Evolutionary conservation across 2,797 vertebrate species (phyloP).

Genomic region (Poecilia gillii): DNA sequence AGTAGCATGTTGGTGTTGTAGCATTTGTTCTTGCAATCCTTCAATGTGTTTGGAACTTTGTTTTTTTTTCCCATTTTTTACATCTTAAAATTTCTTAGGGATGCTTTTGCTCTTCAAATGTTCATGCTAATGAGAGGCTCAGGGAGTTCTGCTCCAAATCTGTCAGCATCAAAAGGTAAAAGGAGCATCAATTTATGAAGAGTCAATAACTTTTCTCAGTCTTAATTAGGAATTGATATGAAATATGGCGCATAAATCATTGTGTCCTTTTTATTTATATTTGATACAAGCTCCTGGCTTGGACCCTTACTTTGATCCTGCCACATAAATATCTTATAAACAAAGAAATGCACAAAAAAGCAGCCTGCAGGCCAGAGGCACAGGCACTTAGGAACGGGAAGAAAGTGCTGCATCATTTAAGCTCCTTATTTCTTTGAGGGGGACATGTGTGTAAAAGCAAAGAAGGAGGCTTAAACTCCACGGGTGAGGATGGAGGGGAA

Average conservation of each 20-base stretch:
- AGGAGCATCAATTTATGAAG: neutral
- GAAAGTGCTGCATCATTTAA: slow-evolving; percentile 63
- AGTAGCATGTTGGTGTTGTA: neutral
- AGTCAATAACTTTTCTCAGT: neutral
- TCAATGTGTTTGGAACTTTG: neutral
- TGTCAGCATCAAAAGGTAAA: neutral
- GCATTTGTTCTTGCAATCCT: neutral
- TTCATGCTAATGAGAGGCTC: neutral
- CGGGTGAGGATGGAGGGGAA: slow-evolving; percentile 34
- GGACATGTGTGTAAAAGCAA: slow-evolving; percentile 50
- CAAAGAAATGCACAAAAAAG: slow-evolving; percentile 3
- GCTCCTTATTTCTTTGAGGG: slow-evolving; percentile 50
- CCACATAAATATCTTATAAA: slow-evolving; percentile 9
- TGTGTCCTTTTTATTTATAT: neutral
- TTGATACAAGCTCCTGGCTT: neutral
- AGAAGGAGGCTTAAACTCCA: slow-evolving; percentile 59
- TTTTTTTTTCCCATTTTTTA: neutral
- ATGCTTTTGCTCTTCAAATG: neutral
- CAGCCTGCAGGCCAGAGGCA: slow-evolving; percentile 7
- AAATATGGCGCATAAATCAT: neutral
- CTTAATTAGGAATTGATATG: neutral
- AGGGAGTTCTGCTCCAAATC: neutral
- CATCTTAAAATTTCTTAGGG: neutral
- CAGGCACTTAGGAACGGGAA: slow-evolving; percentile 5
- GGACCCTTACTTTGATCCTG: neutral